Evolutionary conservation across 2,888 invertebrate genomes (phyloP), one percentile per base, ranked within the genome.

Genomic region (Hecatera dysodea): DNA sequence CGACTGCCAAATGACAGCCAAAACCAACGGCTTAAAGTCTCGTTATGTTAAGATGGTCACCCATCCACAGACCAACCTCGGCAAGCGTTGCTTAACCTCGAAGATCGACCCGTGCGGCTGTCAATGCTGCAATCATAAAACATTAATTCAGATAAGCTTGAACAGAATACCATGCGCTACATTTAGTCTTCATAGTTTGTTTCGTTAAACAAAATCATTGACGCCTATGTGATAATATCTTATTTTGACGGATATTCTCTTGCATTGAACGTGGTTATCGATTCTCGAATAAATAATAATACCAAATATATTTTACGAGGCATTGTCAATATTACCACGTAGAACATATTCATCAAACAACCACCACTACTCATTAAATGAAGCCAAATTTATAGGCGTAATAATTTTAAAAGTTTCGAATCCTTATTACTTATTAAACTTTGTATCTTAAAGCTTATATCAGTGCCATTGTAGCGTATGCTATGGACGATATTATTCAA

Each of bases 371-470:
- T 92, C 89, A 92, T 93, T 90, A 88, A 84, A 84, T 83, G 83
- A 87, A 88, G 86, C 88, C 84, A 84, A 91, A 93, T 94, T 93
- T 93, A 94, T 93, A 80, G 86, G 86, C 57, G 87, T 86, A 90
- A 92, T 93, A 90, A 92, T 89, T 93, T 90, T 83, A 85, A 91
- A 91, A 90, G 88, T 82, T 84, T 78, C 86, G 78, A 87, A 85
- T 80, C 84, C 89, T 89, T 93, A 94, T 92, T 92, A 91, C 89
- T 90, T 93, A 94, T 92, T 93, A 91, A 90, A 91, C 74, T 90
- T 90, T 90, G 79, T 83, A 85, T 81, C 87, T 86, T 86, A 85
- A 85, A 85, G 83, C 85, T 80, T 83, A 82, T 83, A 72, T 76
- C 82, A 83, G 81, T 75, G 61, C 61, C 71, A 68, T 80, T 72